phyloP scores from a whole-genome alignment of 2,888 invertebrate species.

The Drosophila macrospina region DNA sequence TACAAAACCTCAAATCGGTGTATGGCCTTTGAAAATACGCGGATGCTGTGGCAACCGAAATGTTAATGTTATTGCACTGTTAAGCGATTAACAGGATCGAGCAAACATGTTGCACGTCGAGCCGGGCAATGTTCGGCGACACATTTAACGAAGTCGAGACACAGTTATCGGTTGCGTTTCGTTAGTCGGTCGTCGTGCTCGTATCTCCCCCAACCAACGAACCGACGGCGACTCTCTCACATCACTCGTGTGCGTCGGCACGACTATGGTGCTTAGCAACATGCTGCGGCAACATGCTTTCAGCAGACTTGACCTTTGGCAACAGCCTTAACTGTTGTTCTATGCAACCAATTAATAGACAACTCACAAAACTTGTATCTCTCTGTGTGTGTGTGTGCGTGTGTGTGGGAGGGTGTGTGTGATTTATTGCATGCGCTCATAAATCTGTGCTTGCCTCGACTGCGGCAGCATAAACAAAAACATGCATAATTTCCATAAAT shows the following conservation, averaged over 20 bases:
- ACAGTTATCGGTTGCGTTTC: slow-evolving; percentile 45
- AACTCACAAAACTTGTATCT: slow-evolving; percentile 17
- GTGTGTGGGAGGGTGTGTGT: slow-evolving; percentile 41
- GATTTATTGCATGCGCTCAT: slow-evolving; percentile 76
- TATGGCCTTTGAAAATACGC: slow-evolving; percentile 12
- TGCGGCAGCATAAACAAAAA: slow-evolving; percentile 67
- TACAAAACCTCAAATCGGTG: no score
- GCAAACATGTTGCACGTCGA: slow-evolving; percentile 33
- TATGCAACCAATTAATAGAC: slow-evolving; percentile 78
- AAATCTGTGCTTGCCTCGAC: slow-evolving; percentile 57
- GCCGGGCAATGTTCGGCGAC: slow-evolving; percentile 15
- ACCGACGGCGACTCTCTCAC: slow-evolving; percentile 25
- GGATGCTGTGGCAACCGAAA: slow-evolving; percentile 10
- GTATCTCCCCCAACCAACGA: background rate
- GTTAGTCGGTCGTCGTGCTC: slow-evolving; percentile 36
- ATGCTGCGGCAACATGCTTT: slow-evolving; percentile 50
- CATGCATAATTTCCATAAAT: slow-evolving; percentile 81
- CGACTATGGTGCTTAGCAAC: slow-evolving; percentile 36
- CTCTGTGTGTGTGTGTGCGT: slow-evolving; percentile 11
- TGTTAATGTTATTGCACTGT: slow-evolving; percentile 7
- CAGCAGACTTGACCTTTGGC: slow-evolving; percentile 74
- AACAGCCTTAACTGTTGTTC: slow-evolving; percentile 62
- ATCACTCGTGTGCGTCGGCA: slow-evolving; percentile 4
- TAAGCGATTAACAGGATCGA: slow-evolving; percentile 18
- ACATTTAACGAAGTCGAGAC: slow-evolving; percentile 28